These are phyloP conservation scores for Patella ulyssiponensis DNA, from an alignment of 2,888 invertebrate species.

Conservation along the genomic window DNA sequence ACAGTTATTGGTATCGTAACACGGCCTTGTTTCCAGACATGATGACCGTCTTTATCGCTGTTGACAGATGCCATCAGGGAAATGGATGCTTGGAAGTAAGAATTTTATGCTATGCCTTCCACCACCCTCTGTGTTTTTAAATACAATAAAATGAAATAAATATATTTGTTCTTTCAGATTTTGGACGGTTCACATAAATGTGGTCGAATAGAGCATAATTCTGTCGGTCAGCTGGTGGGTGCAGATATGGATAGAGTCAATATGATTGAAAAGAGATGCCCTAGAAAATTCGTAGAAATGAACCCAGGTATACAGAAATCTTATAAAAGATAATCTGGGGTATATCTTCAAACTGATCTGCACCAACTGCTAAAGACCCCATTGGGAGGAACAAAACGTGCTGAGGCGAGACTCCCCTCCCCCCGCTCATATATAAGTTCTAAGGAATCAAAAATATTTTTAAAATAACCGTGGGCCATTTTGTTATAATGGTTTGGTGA, in stretches of 20 bases:
- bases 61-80: constrained; percentile 60
- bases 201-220: constrained; percentile 65
- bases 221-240: constrained; percentile 64
- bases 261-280: constrained; percentile 52
- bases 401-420: too few species aligned
- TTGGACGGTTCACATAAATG: constrained; percentile 64
- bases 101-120: too few species aligned
- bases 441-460: too few species aligned
- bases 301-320: constrained; percentile 62
- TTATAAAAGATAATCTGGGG: too few species aligned
- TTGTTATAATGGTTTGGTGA: too few species aligned
- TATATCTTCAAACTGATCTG: too few species aligned
- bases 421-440: too few species aligned
- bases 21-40: constrained; percentile 64
- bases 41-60: constrained; percentile 66
- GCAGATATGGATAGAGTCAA: constrained; percentile 62
- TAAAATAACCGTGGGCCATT: too few species aligned
- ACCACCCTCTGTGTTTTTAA: too few species aligned
- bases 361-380: too few species aligned
- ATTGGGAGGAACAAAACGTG: too few species aligned
- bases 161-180: constrained; percentile 35
- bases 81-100: constrained; percentile 68
- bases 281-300: constrained; percentile 61
- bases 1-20: constrained; percentile 70
- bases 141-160: too few species aligned